Evolutionary conservation across 2,113 vertebrate species (phyloP).

Genomic region (Chiloscyllium plagiosum): DNA sequence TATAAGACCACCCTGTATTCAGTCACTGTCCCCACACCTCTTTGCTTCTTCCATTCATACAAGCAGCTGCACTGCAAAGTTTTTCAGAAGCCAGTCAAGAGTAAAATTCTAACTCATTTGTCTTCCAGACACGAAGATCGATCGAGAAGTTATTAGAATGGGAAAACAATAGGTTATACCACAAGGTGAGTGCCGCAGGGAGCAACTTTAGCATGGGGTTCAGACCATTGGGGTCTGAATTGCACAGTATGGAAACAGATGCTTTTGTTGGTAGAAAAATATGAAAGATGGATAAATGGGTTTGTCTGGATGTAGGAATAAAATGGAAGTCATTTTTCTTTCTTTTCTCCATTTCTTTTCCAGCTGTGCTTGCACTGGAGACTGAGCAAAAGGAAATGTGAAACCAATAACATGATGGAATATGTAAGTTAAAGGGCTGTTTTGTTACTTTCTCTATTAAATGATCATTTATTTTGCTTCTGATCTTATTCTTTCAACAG

Average conservation of each 20-base stretch:
- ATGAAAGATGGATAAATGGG: conserved; percentile 91
- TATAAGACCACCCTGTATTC: conserved; percentile 69
- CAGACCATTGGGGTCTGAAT: conserved; percentile 76
- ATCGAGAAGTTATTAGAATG: conserved; percentile 96
- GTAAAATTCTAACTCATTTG: conserved; percentile 82
- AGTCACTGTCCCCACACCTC: conserved; percentile 62
- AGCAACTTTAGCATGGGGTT: conserved; percentile 60
- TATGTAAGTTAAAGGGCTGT: conserved; percentile 99
- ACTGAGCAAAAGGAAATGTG: conserved; percentile 96
- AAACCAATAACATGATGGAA: conserved; percentile 99
- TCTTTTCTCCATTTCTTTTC: conserved; percentile 67
- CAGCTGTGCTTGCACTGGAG: conserved; percentile 98
- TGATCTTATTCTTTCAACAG: conserved; percentile 94
- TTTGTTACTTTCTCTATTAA: conserved; percentile 99
- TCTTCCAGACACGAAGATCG: conserved; percentile 96
- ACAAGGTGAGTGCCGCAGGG: conserved; percentile 90
- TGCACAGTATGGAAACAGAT: conserved; percentile 99
- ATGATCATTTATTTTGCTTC: conserved; percentile 99
- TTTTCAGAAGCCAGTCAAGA: conserved; percentile 68
- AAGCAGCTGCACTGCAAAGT: conserved; percentile 82
- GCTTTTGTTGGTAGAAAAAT: conserved; percentile 98
- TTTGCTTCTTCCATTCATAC: conserved; percentile 62
- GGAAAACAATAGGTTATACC: conserved; percentile 92
- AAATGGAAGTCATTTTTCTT: conserved; percentile 89
- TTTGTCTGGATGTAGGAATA: conserved; percentile 73